Percentiles rank a stretch among this genome's conserved stretches.
These are phyloP conservation scores for Falco columbarius DNA, from an alignment of 2,797 vertebrate genomes.

Conservation along the genomic window DNA sequence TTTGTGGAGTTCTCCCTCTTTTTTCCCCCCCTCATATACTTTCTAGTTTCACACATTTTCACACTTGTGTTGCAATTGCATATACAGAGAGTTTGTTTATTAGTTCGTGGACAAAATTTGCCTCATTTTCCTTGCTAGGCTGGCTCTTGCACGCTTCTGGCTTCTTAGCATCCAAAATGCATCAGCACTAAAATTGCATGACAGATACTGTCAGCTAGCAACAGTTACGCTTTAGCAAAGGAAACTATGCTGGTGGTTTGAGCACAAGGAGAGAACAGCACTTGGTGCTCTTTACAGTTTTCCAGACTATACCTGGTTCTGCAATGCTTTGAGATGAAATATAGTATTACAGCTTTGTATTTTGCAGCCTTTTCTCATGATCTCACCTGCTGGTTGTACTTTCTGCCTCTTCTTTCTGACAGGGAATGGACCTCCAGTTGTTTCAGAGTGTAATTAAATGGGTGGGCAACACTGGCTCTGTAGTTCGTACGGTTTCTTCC, in stretches of 20 bases:
- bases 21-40: background rate
- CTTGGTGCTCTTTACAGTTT: background rate
- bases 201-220: background rate
- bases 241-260: background rate
- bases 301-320: background rate
- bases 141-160: background rate
- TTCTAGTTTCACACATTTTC: background rate
- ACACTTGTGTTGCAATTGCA: background rate
- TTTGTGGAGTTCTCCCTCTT: background rate
- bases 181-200: background rate
- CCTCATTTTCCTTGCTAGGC: background rate
- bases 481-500: constrained; percentile 69
- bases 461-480: constrained; percentile 76
- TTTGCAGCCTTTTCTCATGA: background rate
- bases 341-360: background rate
- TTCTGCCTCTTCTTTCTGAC: constrained; percentile 58
- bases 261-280: background rate
- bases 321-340: background rate
- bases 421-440: constrained; percentile 75
- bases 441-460: constrained; percentile 76
- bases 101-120: background rate
- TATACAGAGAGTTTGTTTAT: background rate
- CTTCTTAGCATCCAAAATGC: background rate
- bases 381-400: constrained; percentile 78
- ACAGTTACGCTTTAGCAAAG: background rate